Base-by-base conservation (phyloP, 2,888 invertebrate species). In the Rhorus exstirpatorius region DNA sequence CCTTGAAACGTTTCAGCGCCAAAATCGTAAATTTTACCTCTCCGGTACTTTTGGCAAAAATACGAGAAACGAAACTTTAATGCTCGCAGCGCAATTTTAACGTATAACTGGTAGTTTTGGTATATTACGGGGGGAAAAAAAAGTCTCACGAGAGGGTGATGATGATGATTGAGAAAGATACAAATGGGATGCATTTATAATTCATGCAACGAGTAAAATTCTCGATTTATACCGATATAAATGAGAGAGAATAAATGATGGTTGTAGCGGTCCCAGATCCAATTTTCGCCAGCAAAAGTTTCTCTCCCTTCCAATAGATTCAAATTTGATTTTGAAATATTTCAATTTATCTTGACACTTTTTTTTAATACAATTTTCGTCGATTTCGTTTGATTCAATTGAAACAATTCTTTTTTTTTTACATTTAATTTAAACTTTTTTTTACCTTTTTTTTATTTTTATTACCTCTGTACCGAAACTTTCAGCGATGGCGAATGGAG, bases 401-500 rank as follows among this genome's bases (percentile, higher is more conserved):
- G 21, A 61, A 12, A n/a, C n/a, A n/a, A n/a, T n/a, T n/a, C n/a
- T n/a, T n/a, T n/a, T 26, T 26, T n/a, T 55, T 7, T 26, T 0
- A 1, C n/a, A 26, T 2, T n/a, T 14, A 58, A 31, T 35, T 8
- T 35, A 14, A 7, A 55, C 7, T 31, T 58, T 58, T 21, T 53
- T 1, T 21, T 58, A 58, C n/a, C 14, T 70, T 3, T 41, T 10
- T 53, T 31, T 60, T 46, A 70, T 41, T 80, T 76, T 77, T 51
- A 12, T 70, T n/a, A n/a, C 14, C 24, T 10, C 51, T 24, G 1
- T 31, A n/a, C 4, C 10, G 0, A 14, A 51, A 58, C 19, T 86
- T 84, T 21, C 72, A 91, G 91, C 21, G 86, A 84, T 12, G 81
- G 55, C 1, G 93, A 93, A 4, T 93, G 93, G 93, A 86, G 83